Base-by-base conservation (phyloP, 1,140 invertebrate genomes). In the Philotrypesis tridentata region DNA sequence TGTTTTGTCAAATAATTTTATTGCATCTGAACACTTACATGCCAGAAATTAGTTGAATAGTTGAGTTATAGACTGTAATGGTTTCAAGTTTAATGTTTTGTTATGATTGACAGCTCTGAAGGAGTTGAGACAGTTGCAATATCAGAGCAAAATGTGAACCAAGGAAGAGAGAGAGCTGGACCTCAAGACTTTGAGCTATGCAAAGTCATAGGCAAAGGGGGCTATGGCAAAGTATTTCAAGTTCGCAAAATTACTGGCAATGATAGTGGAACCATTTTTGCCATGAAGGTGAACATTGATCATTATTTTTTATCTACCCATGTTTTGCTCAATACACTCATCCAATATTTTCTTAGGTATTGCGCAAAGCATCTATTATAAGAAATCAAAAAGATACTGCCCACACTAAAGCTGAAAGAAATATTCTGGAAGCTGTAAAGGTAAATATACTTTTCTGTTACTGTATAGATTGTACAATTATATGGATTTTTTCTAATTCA, bases 311-410 rank as follows among this genome's bases (percentile, higher is more conserved):
- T 82, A 14, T 31, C 11, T 25, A 61, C 12, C 37, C 60, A 48
- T 73, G 71, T 21, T n/a, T 72, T 31, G 2, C 21, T n/a, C n/a
- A 55, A n/a, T 55, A 37, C n/a, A 17, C 48, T 55, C 21, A 55
- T 21, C 27, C 9, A 0, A 65, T 65, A 9, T 27, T 61, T 75
- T 61, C 77, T 76, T 33, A 92, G 91, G 91, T 99, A 55, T 93
- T 99, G 74, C 97, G 97, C 87, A 99, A 99, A 92, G 99, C 98
- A 76, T 98, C 97, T 11, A 99, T 99, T 90, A 97, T 99, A 81
- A 95, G 98, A 88, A 99, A 99, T 93, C 98, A 99, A 92, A 99
- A 99, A 93, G 99, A 99, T 92, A 99, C 98, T 77, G 99, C 98
- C 83, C 99, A 99, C 89, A 99, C 99, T 67, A 99, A 99, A 94